Conservation (phyloP, 2,888 invertebrate species). For the Galerucella nymphaeae region DNA sequence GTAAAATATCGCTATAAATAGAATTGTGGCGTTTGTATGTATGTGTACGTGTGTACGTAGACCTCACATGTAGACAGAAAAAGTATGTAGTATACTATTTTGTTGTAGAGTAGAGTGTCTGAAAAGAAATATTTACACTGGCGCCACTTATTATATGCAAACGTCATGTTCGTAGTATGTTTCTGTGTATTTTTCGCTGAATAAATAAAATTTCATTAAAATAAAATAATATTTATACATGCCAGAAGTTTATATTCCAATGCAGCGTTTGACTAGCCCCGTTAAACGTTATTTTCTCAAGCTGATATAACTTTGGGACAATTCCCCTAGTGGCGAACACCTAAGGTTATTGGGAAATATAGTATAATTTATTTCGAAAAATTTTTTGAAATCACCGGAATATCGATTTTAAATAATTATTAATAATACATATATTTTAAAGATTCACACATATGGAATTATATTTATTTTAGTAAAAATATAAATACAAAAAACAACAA, state of each 20-base stretch:
- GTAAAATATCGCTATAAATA: constrained; percentile 41
- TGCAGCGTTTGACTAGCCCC: not conserved
- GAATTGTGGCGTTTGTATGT: constrained; percentile 9
- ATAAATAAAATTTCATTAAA: constrained; percentile 24
- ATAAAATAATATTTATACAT: constrained; percentile 10
- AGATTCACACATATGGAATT: too few species aligned
- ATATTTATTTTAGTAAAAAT: too few species aligned
- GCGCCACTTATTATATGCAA: constrained; percentile 57
- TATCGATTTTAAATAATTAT: too few species aligned
- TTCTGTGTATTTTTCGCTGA: constrained; percentile 29
- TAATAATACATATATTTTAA: too few species aligned
- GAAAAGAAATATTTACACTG: constrained; percentile 56
- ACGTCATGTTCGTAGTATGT: constrained; percentile 50
- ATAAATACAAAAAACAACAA: too few species aligned
- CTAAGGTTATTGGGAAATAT: too few species aligned
- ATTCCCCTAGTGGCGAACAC: too few species aligned
- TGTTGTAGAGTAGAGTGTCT: constrained; percentile 42
- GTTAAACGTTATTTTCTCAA: too few species aligned
- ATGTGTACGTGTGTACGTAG: constrained; percentile 37
- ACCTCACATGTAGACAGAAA: constrained; percentile 45
- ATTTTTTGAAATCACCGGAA: too few species aligned
- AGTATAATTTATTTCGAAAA: too few species aligned
- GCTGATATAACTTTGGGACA: too few species aligned
- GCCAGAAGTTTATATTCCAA: not conserved
- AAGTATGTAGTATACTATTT: constrained; percentile 42